These are phyloP conservation scores for Penaeus vannamei DNA, from an alignment of 1,140 invertebrate genomes.

Conservation along the genomic window DNA sequence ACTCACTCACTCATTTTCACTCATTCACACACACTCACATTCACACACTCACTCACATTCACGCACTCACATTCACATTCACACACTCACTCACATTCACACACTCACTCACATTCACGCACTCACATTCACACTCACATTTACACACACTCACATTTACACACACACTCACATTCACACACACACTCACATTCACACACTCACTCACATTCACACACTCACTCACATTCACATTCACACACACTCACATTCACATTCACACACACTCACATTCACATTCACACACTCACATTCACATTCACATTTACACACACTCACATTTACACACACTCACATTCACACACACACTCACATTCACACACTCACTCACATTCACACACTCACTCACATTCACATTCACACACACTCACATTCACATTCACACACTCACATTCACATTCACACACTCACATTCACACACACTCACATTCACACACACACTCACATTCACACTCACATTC, in stretches of 20 bases:
- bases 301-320: not conserved
- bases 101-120: not conserved
- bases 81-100: not conserved
- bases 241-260: not conserved
- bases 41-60: not conserved
- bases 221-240: not conserved
- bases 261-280: not conserved
- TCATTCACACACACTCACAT: not conserved
- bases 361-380: not conserved
- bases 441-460: no score
- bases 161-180: not conserved
- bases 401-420: fast-evolving
- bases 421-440: no score
- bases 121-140: not conserved
- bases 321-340: not conserved
- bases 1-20: no score
- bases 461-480: not conserved
- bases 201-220: fast-evolving
- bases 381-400: no score
- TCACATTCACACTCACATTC: not conserved
- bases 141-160: not conserved
- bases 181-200: no score
- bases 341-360: not conserved
- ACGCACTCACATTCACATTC: not conserved
- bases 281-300: not conserved